Evolutionary conservation across 2,888 invertebrate species (phyloP), one percentile per base, ranked within the genome.

Genomic region (Apamea sordens): DNA sequence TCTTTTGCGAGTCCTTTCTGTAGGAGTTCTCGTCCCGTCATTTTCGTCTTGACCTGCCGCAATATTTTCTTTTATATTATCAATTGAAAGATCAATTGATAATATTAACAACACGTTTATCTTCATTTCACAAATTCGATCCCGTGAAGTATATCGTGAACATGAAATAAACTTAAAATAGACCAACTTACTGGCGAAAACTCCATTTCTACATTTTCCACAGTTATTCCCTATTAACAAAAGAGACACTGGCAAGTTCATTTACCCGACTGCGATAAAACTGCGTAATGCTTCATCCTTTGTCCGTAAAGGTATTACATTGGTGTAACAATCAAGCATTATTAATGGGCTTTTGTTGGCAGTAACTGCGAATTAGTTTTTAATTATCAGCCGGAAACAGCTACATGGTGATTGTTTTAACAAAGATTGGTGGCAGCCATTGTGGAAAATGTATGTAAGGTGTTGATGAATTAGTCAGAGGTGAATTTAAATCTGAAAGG

Each of bases 271-370:
- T 86, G 72, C 85, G 73, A 88, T 88, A 85, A 86, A 82, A 84
- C 82, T 85, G 82, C 85, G 88, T 89, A 88, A 89, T 91, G 90
- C 83, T 79, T 82, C 77, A 83, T 84, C 92, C 92, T 92, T 93
- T 93, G 92, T 92, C 87, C 83, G 80, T 67, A 75, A 85, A 84
- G 69, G 76, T 73, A 81, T 83, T 77, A 88, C 88, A 86, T 76
- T 76, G 85, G 90, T 87, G 93, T 93, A 93, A 92, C 93, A 93
- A 93, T 94, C 92, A 92, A 89, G 91, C 90, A 93, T 95, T 95
- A 95, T 95, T 95, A 94, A 96, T 95, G 93, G 91, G 91, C 95
- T 95, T 95, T 95, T 95, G 95, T 95, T 94, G 82, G 73, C 91
- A 87, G 89, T 92, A 75, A 81, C 80, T 75, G 89, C 90, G 93